Base-by-base conservation (phyloP, 2,797 vertebrate genomes). In the Melanotaenia parkinsoni region DNA sequence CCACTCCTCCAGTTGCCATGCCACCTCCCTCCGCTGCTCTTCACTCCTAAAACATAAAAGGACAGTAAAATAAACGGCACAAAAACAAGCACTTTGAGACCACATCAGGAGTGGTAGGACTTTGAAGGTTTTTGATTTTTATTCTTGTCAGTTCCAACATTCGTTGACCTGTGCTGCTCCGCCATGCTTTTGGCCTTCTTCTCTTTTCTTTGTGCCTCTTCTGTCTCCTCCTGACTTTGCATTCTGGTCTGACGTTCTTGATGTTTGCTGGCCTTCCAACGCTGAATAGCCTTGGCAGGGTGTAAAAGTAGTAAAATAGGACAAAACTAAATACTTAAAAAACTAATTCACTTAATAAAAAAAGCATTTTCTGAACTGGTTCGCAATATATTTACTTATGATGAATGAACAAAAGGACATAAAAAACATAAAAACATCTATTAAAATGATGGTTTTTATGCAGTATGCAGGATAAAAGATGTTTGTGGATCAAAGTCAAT, bases 241-340 rank as follows among this genome's bases (percentile, higher is more conserved):
- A 95, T 82, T 18, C 91, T 87, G 56, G 70, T 82, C 75, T 93
- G 86, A 18, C 68, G 94, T 83, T 94, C 93, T 80, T 89, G 86
- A 62, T 92, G 85, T 70, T 94, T 96, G 71, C 90, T 92, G 70
- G 89, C 79, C 90, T 94, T 97, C 97, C 97, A 98, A 45, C 88
- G 93, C 61, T 93, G 91, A 92, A 99, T 97, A 77, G 96, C 95
- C 97, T 98, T 77, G 3, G 16, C 32, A 53, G 37, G 32, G 1
- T 2, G 63, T 43, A 70, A 70, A 66, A 40, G 26, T 22, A n/a
- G 14, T 24, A 14, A 5, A 8, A 51, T 43, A 58, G 26, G 22
- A 2, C 57, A 58, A 37, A 32, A 45, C 4, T 38, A 47, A 58
- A 50, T 24, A 53, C 30, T 58, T 22, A 70, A 18, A 20, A 56